A percentile compares a stretch with the other conserved stretches of the same genome.
Evolutionary conservation across 2,888 invertebrate genomes (phyloP).

Genomic region (Hecatera dysodea): DNA sequence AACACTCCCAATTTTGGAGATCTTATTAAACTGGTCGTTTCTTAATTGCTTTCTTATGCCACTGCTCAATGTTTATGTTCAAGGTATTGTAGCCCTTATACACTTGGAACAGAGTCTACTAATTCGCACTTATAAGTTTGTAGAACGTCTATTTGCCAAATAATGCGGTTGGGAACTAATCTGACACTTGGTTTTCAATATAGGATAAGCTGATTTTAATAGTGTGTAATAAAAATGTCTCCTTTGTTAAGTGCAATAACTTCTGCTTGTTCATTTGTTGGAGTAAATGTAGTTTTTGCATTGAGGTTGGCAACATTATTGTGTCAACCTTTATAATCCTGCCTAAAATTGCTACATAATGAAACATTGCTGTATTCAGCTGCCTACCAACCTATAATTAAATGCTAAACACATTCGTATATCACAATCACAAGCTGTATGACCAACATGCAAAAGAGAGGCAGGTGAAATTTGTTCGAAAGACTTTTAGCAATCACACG

Average conservation of each 20-base stretch:
- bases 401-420: no score
- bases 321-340: slow-evolving; percentile 13
- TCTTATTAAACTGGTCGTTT: slow-evolving; percentile 73
- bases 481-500: no score
- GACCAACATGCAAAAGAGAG: background rate
- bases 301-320: background rate
- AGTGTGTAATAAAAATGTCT: slow-evolving; percentile 58
- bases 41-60: slow-evolving; percentile 85
- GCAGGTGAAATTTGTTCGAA: no score
- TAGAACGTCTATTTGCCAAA: slow-evolving; percentile 69
- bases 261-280: slow-evolving; percentile 41
- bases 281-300: background rate
- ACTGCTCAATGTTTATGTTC: slow-evolving; percentile 61
- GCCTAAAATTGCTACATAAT: background rate
- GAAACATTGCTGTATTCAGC: slow-evolving; percentile 32
- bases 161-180: slow-evolving; percentile 77
- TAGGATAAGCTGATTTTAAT: slow-evolving; percentile 69
- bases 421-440: no score
- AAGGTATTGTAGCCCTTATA: slow-evolving; percentile 39
- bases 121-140: slow-evolving; percentile 16
- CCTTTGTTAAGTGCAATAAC: slow-evolving; percentile 35
- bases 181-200: slow-evolving; percentile 74
- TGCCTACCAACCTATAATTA: slow-evolving; percentile 27
- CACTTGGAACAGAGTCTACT: slow-evolving; percentile 21
- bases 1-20: slow-evolving; percentile 57